phyloP scores from a whole-genome alignment of 1,140 invertebrate species.

The Heterodera carotae region DNA sequence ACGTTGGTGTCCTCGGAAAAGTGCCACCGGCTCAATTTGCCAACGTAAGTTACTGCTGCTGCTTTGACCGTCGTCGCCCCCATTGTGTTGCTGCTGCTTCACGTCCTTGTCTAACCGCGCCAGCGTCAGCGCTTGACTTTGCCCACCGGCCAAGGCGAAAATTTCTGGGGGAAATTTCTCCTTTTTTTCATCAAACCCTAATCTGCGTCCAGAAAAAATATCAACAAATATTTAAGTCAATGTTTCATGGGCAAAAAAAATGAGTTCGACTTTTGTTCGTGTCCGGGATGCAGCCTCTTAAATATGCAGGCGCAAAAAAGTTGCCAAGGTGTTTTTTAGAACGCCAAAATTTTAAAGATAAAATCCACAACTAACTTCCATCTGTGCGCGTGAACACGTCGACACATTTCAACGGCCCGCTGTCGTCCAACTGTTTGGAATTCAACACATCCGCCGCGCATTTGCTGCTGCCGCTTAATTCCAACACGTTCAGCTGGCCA shows the following conservation, averaged over 20 bases:
- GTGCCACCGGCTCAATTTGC: background rate
- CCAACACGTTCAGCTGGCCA: conserved; percentile 52
- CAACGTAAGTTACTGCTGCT: background rate
- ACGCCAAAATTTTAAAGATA: too few relatives aligned
- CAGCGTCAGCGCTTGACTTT: conserved; percentile 51
- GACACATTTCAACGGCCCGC: conserved; percentile 44
- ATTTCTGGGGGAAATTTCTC: background rate
- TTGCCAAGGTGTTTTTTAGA: too few relatives aligned
- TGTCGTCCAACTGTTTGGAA: conserved; percentile 26
- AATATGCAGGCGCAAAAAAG: too few relatives aligned
- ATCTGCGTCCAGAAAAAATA: too few relatives aligned
- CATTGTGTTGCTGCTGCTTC: conserved; percentile 11
- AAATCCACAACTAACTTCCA: too few relatives aligned
- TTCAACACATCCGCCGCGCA: too few relatives aligned
- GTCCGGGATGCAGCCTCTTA: too few relatives aligned
- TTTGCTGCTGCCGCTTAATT: too few relatives aligned
- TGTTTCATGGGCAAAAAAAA: background rate
- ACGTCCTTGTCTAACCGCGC: too few relatives aligned
- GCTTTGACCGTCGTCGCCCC: background rate
- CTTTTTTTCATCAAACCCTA: background rate
- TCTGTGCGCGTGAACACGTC: conserved; percentile 22
- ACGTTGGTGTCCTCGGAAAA: conserved; percentile 56
- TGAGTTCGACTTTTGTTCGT: too few relatives aligned
- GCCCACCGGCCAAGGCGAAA: conserved; percentile 44
- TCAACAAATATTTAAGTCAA: background rate